Conservation (phyloP, 2,797 vertebrate genomes). For the Arnoldichthys spilopterus region DNA sequence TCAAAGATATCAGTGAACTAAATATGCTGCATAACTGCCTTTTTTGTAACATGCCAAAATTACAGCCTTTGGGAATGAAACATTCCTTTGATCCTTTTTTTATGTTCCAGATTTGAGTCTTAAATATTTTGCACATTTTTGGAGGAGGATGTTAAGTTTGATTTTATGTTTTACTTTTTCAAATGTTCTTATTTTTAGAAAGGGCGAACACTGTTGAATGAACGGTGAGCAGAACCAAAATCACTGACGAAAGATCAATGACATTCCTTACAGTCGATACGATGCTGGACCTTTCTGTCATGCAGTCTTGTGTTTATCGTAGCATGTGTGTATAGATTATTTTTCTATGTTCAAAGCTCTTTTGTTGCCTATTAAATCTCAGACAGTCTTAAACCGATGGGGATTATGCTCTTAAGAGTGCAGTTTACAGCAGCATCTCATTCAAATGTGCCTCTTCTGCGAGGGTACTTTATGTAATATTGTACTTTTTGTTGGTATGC, state of each 20-base stretch:
- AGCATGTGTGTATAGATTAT: conserved; percentile 43
- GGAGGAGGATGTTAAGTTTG: neutral
- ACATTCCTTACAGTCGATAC: conserved; percentile 50
- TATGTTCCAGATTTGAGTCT: conserved; percentile 21
- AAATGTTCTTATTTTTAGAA: conserved; percentile 10
- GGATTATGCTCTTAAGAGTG: conserved; percentile 3
- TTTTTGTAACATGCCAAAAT: conserved; percentile 32
- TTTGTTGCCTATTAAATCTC: conserved; percentile 6
- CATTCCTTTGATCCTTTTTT: conserved; percentile 27
- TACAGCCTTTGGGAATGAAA: conserved; percentile 17
- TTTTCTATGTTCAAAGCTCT: conserved; percentile 29
- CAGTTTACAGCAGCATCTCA: conserved; percentile 30
- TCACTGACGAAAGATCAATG: neutral
- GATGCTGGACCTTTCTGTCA: conserved; percentile 53
- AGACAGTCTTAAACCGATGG: conserved; percentile 3
- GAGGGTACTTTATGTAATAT: neutral
- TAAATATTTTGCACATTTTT: conserved; percentile 43
- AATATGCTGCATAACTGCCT: neutral
- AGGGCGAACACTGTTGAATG: neutral
- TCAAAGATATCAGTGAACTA: conserved; percentile 6
- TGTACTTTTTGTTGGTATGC: conserved; percentile 21
- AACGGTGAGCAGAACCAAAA: conserved; percentile 15
- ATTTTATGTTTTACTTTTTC: conserved; percentile 4
- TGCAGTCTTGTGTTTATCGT: conserved; percentile 31
- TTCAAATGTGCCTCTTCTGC: conserved; percentile 36